phyloP scores from a whole-genome alignment of 1,140 invertebrate genomes.

The Aricia agestis region DNA sequence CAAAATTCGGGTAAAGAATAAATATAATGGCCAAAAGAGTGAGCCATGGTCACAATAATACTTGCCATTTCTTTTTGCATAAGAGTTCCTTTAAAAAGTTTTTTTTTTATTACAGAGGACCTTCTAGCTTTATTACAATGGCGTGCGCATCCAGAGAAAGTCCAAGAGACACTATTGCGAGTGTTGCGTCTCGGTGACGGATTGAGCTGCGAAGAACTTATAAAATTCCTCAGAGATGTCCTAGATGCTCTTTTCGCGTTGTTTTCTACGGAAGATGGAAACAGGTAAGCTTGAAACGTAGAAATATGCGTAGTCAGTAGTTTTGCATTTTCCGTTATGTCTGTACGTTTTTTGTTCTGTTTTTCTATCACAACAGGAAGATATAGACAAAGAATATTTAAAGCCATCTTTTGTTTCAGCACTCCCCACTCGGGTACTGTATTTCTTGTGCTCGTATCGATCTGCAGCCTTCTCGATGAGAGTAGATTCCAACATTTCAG shows the following conservation, averaged over 20 bases:
- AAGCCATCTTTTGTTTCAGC: constrained; percentile 56
- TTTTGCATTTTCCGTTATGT: too few species aligned
- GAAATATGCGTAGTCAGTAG: too few species aligned
- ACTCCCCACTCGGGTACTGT: constrained; percentile 81
- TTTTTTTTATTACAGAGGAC: constrained; percentile 81
- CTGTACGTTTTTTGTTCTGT: too few species aligned
- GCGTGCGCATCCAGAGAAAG: constrained; percentile 90
- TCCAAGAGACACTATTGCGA: constrained; percentile 88
- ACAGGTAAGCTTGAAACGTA: constrained; percentile 72
- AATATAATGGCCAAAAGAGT: too few species aligned
- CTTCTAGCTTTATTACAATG: constrained; percentile 92
- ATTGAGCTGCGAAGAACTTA: constrained; percentile 91
- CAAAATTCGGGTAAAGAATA: too few species aligned
- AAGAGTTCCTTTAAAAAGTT: background rate
- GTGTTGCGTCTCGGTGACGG: constrained; percentile 86
- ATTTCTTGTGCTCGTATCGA: constrained; percentile 87
- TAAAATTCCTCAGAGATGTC: constrained; percentile 97
- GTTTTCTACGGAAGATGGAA: constrained; percentile 95
- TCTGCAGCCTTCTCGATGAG: constrained; percentile 93
- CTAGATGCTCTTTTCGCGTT: constrained; percentile 95
- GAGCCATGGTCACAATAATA: too few species aligned
- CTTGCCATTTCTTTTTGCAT: too few species aligned
- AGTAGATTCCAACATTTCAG: constrained; percentile 97
- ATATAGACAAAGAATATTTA: too few species aligned
- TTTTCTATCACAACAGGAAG: too few species aligned